Evolutionary conservation across 2,888 invertebrate genomes (phyloP), one percentile per base, ranked within the genome.

Genomic region (Scaptomyza polygonia): DNA sequence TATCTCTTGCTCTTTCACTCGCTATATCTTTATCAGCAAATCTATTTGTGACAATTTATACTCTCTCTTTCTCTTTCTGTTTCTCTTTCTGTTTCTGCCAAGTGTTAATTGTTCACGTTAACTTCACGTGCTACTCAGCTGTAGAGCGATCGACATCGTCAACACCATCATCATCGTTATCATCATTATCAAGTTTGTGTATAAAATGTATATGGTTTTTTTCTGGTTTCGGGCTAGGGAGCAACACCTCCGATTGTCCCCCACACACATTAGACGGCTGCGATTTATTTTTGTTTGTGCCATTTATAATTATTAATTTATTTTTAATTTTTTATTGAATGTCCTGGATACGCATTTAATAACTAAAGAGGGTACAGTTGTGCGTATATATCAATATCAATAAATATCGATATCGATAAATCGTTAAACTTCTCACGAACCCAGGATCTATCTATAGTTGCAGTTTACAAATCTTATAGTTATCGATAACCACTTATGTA

Each of bases 101-200:
- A 30, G 11, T 25, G 42, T 4, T 29, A n/a, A 6, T 84, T 84
- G 86, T 84, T 86, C 84, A 84, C 84, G 84, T 84, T 86, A 75
- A 43, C 54, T 86, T 86, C 84, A 86, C 84, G 86, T 84, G 84
- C 72, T 45, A 63, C 79, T 77, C 76, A 69, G 76, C 39, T 62
- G 69, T 71, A 53, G 51, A 59, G 67, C 51, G 52, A 40, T 47
- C 74, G 78, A 72, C 86, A 67, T 73, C 69, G 79, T 58, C 75
- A 32, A 56, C 71, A 29, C 43, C 55, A 32, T 14, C 39, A 36
- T 14, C 36, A 12, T 30, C 30, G 3, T 11, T 3, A 30, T 30
- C 9, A 30, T 57, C 71, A 32, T 57, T 67, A 32, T 45, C 52
- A 29, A 14, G 59, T 39, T 39, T 25, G 59, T 51, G 61, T 54